phyloP scores from a whole-genome alignment of 2,113 vertebrate species.

The Abramis brama region DNA sequence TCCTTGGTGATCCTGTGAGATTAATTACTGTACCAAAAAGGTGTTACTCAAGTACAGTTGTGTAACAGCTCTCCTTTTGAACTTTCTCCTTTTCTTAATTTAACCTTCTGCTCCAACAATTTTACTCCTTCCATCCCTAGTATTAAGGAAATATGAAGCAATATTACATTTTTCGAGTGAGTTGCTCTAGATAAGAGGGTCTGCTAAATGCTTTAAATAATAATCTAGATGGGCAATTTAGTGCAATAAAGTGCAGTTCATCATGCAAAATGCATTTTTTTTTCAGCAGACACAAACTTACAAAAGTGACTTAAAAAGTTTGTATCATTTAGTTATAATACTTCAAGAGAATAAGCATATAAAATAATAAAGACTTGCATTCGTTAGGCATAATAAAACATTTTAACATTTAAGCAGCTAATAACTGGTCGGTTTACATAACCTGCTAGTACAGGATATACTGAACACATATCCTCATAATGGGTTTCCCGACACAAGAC shows the following conservation, averaged over 20 bases:
- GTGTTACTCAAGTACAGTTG: constrained; percentile 28
- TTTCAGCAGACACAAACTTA: neutral
- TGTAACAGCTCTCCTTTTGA: constrained; percentile 29
- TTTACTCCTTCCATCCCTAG: neutral
- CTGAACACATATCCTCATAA: neutral
- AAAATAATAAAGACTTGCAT: neutral
- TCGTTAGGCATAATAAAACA: neutral
- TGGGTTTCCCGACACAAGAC: neutral
- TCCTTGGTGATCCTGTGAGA: neutral
- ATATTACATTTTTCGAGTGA: neutral
- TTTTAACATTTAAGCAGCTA: neutral
- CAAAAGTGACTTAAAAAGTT: neutral
- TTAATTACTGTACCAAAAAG: neutral
- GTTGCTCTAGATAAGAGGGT: neutral
- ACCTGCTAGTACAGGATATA: neutral
- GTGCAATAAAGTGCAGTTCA: neutral
- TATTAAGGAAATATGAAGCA: neutral
- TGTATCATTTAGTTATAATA: neutral
- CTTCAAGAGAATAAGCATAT: neutral
- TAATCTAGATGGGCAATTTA: neutral
- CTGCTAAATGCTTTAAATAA: neutral
- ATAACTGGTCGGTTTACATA: neutral
- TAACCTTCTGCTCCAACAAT: neutral
- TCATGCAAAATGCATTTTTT: neutral
- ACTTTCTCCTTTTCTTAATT: neutral